Conservation (phyloP, 2,797 vertebrate genomes). For the Craterocephalus amniculus region DNA sequence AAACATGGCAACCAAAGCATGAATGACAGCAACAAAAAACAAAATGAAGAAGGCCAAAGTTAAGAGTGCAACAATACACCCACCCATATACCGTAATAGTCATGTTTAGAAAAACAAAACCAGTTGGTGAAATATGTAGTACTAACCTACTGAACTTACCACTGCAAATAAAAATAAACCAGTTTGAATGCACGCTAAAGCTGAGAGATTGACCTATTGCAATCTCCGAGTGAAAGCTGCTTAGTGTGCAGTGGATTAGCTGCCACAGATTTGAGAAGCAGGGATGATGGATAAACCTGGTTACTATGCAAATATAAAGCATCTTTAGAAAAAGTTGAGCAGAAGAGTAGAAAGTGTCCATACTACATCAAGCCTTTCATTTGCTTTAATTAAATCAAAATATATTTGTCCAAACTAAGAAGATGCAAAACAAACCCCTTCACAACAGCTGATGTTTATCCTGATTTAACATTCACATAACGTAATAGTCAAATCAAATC, state of each 20-base stretch:
- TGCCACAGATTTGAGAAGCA: conserved; percentile 36
- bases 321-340: conserved; percentile 5
- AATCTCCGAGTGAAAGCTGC: conserved; percentile 70
- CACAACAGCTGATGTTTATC: background rate
- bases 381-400: background rate
- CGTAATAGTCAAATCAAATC: background rate
- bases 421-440: background rate
- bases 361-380: conserved; percentile 5
- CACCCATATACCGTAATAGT: no score
- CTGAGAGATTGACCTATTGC: conserved; percentile 49
- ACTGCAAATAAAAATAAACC: conserved; percentile 40
- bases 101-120: background rate
- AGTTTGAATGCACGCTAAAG: conserved; percentile 48
- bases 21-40: background rate
- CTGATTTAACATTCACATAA: background rate
- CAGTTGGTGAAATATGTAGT: background rate
- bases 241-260: conserved; percentile 67
- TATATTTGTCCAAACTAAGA: background rate
- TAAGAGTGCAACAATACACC: no score
- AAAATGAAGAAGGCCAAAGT: background rate
- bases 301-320: conserved; percentile 37
- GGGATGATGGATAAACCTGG: conserved; percentile 46
- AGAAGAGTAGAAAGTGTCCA: background rate
- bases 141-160: conserved; percentile 43
- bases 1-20: background rate